Base-by-base conservation (phyloP, 2,888 invertebrate species). In the Merodon equestris region DNA sequence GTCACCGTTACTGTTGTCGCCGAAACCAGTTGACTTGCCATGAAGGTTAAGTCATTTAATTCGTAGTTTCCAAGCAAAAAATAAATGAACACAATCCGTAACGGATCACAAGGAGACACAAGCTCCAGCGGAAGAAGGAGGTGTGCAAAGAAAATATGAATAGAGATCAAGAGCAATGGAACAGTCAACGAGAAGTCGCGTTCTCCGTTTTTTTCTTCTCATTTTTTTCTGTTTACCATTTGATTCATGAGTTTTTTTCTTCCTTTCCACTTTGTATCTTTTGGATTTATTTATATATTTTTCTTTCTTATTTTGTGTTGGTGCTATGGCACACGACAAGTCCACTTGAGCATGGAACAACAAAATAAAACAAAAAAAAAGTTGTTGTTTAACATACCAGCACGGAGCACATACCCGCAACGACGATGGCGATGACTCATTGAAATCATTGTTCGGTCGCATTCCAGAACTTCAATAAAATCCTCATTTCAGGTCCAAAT, bases 361-460 rank as follows among this genome's bases (percentile, higher is more conserved):
- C 27, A 27, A 27, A 27, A 7, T 27, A 27, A 27, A 27, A 56
- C 5, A 45, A 36, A 47, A 48, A 36, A 48, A 60, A 67, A 54
- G 19, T 14, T 56, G 40, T 68, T 63, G 50, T 58, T 48, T 51
- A 53, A 54, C 75, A 71, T 66, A 45, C 56, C 71, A 71, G 47
- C 51, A 66, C 61, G 47, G 56, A 66, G 51, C 56, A 67, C 15
- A 61, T n/a, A 27, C 53, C 56, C 18, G 13, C 48, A 13, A 42
- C 57, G 27, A 27, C 7, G 27, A 27, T 27, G 27, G 7, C 27
- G 76, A 61, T 79, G 77, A 79, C 77, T 79, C 77, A 79, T 60
- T 68, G 57, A 73, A 79, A 61, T 77, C 50, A 77, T 77, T 73
- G 77, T 77, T 68, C 44, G 73, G 67, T 63, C 77, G 48, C 77